These are phyloP conservation scores for Conops quadrifasciatus DNA, from an alignment of 2,888 invertebrate species.

Conservation along the genomic window DNA sequence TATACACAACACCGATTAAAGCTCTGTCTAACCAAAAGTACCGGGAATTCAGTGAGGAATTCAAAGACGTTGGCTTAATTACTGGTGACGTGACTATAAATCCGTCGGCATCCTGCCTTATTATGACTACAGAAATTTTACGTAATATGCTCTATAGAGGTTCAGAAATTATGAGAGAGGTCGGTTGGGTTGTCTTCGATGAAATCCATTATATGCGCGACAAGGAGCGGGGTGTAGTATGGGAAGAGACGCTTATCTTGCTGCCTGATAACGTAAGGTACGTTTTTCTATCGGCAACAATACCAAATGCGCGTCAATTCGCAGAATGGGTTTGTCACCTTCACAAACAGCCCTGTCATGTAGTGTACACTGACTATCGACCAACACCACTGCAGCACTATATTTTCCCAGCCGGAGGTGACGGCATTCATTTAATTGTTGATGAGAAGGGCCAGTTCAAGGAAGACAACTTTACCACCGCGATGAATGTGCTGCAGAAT, in stretches of 20 bases:
- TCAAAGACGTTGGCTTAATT: constrained; percentile 96
- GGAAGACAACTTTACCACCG: constrained; percentile 97
- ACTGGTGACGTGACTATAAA: constrained; percentile 99
- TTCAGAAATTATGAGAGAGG: constrained; percentile 98
- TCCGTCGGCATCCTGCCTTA: constrained; percentile 95
- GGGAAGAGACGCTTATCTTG: constrained; percentile 96
- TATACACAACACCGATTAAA: constrained; percentile 99
- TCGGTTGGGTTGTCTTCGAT: constrained; percentile 99
- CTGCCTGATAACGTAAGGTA: constrained; percentile 97
- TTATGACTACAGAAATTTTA: constrained; percentile 99
- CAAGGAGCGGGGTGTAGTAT: constrained; percentile 98
- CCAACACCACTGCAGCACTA: constrained; percentile 99
- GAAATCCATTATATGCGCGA: constrained; percentile 99
- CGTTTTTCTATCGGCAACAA: constrained; percentile 98
- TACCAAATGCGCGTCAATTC: constrained; percentile 97
- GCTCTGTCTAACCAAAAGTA: constrained; percentile 99
- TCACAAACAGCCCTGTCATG: constrained; percentile 97
- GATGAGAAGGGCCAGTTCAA: constrained; percentile 95
- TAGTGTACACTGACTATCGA: constrained; percentile 97
- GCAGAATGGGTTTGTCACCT: constrained; percentile 94
- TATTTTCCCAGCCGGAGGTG: constrained; percentile 95
- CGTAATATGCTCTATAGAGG: constrained; percentile 98
- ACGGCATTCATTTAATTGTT: constrained; percentile 94
- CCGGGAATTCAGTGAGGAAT: constrained; percentile 96
- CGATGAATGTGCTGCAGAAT: constrained; percentile 88